These are phyloP conservation scores for Drusus annulatus DNA, from an alignment of 1,140 invertebrate species.

Conservation along the genomic window DNA sequence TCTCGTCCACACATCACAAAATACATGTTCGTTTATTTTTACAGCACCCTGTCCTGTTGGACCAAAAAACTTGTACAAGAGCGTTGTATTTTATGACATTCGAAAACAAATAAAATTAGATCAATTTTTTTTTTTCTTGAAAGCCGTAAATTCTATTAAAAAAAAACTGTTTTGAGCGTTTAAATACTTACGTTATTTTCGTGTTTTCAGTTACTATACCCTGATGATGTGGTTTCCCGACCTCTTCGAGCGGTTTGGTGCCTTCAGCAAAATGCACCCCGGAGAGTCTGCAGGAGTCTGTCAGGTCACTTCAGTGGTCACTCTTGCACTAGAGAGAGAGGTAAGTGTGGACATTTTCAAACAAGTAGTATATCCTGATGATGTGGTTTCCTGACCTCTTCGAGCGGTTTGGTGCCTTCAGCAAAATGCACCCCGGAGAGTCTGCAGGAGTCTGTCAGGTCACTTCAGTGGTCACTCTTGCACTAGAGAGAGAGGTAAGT, in stretches of 20 bases:
- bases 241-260: conserved; percentile 75
- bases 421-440: conserved; percentile 67
- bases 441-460: conserved; percentile 75
- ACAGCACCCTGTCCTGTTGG: too few relatives aligned
- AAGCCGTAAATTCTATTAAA: too few relatives aligned
- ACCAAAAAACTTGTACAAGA: too few relatives aligned
- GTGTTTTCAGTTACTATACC: conserved; percentile 79
- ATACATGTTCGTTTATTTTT: too few relatives aligned
- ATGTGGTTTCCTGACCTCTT: conserved; percentile 81
- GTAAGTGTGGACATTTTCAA: too few relatives aligned
- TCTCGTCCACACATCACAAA: too few relatives aligned
- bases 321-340: conserved; percentile 35
- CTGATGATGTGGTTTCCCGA: conserved; percentile 81
- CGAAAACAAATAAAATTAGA: too few relatives aligned
- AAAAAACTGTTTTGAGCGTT: too few relatives aligned
- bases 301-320: conserved; percentile 66
- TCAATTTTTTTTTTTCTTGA: too few relatives aligned
- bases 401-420: conserved; percentile 74
- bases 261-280: conserved; percentile 70
- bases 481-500: conserved; percentile 41
- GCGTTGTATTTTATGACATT: too few relatives aligned
- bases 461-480: conserved; percentile 60
- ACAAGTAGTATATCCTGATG: conserved; percentile 78
- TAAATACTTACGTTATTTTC: neutral
- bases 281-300: conserved; percentile 73